phyloP scores from a whole-genome alignment of 1,140 invertebrate genomes.

The Agraylea sexmaculata region DNA sequence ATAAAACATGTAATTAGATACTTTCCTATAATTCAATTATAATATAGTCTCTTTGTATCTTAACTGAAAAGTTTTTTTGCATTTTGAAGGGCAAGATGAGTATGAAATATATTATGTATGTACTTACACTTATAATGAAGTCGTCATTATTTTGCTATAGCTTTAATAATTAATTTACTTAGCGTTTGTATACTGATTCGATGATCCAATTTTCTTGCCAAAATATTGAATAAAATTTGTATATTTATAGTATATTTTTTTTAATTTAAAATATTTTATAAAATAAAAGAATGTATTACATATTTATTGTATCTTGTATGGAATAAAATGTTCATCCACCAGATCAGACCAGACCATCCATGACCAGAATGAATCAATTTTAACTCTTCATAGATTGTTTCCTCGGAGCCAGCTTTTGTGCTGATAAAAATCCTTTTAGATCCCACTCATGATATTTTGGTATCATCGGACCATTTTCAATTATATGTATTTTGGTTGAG shows the following conservation, averaged over 20 bases:
- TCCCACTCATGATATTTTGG: conserved; percentile 32
- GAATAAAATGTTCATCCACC: too few relatives aligned
- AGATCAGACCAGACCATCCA: too few relatives aligned
- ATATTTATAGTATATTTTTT: not conserved
- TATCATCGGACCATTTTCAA: conserved; percentile 43
- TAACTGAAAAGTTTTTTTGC: not conserved
- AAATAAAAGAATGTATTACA: too few relatives aligned
- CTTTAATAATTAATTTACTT: not conserved
- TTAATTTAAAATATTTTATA: conserved; percentile 4
- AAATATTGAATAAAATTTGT: not conserved
- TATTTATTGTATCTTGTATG: too few relatives aligned
- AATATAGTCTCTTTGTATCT: not conserved
- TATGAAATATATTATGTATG: too few relatives aligned
- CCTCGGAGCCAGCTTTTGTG: not conserved
- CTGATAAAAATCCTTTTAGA: conserved; percentile 19
- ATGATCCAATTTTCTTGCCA: not conserved
- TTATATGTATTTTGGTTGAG: conserved; percentile 45
- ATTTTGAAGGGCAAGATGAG: too few relatives aligned
- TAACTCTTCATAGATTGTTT: conserved; percentile 11
- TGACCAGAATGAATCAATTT: conserved; percentile 8
- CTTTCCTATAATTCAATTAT: not conserved
- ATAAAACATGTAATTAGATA: not conserved
- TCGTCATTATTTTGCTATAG: not conserved
- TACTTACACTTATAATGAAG: too few relatives aligned
- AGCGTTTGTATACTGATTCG: too few relatives aligned